These are phyloP conservation scores for Karalla daura DNA, from an alignment of 2,797 vertebrate species.

Conservation along the genomic window DNA sequence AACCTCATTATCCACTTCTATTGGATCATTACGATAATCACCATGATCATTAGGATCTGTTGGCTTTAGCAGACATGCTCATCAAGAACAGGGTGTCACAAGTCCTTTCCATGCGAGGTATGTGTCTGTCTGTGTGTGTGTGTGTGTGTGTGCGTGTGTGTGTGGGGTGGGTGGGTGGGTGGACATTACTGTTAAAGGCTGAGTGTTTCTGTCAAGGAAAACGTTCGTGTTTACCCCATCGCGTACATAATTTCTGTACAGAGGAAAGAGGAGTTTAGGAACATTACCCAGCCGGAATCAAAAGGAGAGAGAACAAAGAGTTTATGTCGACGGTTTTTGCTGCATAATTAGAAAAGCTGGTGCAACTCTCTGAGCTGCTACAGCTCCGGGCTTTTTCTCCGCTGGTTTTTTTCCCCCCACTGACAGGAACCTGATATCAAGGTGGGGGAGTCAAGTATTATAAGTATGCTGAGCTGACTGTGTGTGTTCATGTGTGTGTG, in stretches of 20 bases:
- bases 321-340: slow-evolving; percentile 64
- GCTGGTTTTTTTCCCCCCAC: slow-evolving; percentile 20
- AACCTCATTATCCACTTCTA: slow-evolving; percentile 81
- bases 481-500: slow-evolving; percentile 4
- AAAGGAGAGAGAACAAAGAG: slow-evolving; percentile 68
- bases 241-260: slow-evolving; percentile 36
- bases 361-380: slow-evolving; percentile 51
- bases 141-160: too few species aligned
- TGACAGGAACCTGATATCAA: slow-evolving; percentile 54
- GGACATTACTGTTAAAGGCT: slow-evolving; percentile 35
- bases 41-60: slow-evolving; percentile 76
- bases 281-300: slow-evolving; percentile 55
- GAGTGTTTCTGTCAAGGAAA: slow-evolving; percentile 39
- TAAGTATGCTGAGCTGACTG: slow-evolving; percentile 37
- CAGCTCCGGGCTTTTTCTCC: slow-evolving; percentile 51
- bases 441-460: slow-evolving; percentile 51
- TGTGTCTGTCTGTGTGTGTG: too few species aligned
- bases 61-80: slow-evolving; percentile 74
- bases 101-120: slow-evolving; percentile 37
- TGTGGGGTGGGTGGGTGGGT: slow-evolving; percentile 11
- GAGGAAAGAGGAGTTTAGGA: slow-evolving; percentile 54
- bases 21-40: slow-evolving; percentile 85
- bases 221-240: slow-evolving; percentile 52
- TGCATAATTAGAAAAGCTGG: slow-evolving; percentile 73
- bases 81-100: slow-evolving; percentile 62